Evolutionary conservation across 53 echinoderm and acorn worm species (phyloP), one percentile per base, ranked within the genome.

Genomic region (Patiria pectinifera): DNA sequence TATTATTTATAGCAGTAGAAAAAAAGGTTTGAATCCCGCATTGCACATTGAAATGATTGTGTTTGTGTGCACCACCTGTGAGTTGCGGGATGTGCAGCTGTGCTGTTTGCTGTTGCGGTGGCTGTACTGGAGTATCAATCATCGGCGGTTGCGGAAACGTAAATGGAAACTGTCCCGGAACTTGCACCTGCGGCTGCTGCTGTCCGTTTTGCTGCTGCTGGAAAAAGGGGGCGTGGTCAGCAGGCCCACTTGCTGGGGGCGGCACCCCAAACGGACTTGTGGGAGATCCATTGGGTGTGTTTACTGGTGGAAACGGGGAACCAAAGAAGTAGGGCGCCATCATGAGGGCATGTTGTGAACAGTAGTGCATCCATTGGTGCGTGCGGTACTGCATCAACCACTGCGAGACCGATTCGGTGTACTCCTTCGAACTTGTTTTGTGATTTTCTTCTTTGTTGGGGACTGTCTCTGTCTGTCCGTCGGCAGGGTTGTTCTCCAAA

Each of bases 351-450:
- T 95, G 66, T 44, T 91, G 71, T 69, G 93, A 82, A 74, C 84
- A 78, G 87, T 86, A 80, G 35, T 93, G 78, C 89, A 95, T 90
- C 90, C 90, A 90, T 25, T 90, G 90, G 45, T 96, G 95, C 63
- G 71, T 93, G 69, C 92, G 91, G 77, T 96, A 95, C 76, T 95
- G 91, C 87, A 84, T 91, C 89, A 96, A 69, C 96, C 96, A 96
- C 59, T 96, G 93, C 45, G 93, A 85, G 25, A 96, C 96, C 24
- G 95, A 89, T 44, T 92, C 77, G 5, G 91, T 93, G 91, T 95
- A 96, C 74, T 95, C 91, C 71, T 94, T 94, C 21, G 94, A 94
- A 77, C 77, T 90, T 11, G 45, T 62, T 23, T 90, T 90, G 19
- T 21, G 61, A 79, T 62, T 78, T 45, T 69, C 48, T n/a, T 81